Base-by-base conservation (phyloP, 2,888 invertebrate genomes). In the Hoplodrina blanda region DNA sequence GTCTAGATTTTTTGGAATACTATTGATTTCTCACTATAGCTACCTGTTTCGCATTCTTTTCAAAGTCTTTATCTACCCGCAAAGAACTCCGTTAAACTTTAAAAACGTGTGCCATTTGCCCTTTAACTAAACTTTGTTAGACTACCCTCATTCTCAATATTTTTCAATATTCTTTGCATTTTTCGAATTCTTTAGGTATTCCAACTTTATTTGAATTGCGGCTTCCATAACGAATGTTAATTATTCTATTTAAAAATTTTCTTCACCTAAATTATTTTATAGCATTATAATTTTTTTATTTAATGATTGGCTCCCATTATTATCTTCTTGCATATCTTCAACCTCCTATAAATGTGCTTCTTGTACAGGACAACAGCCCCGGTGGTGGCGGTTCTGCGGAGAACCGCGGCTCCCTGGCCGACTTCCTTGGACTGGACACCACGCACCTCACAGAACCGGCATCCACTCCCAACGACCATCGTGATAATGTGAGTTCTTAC, bases 341-440 rank as follows among this genome's bases (percentile, higher is more conserved):
- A 11, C 46, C 6, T 17, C 17, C 6, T 37, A 15, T 53, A 44
- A 8, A 17, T 8, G 44, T 30, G 64, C 54, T 76, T 61, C 65
- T 77, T 50, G 4, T 63, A 0, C 72, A 95, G 95, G 94, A 93
- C 56, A 90, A 88, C 20, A 82, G 85, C 82, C 91, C 94, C 69
- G 90, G 89, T 59, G 89, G 91, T 87, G 93, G 92, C 73, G 90
- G 93, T 71, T 88, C 93, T 2, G 86, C 82, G 17, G 93, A 93
- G 79, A 91, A 91, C 78, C 91, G 92, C 20, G 93, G 90, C 59
- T 93, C 95, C 15, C 82, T 94, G 50, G 89, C 91, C 0, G 94
- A 94, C 30, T 90, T 93, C 63, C 76, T 92, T 44, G 92, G 90
- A 7, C 81, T 92, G 41, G 92, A 93, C 69, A 76, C 89, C 1